Percentiles rank a stretch among this genome's conserved stretches.
phyloP scores from a whole-genome alignment of 2,888 invertebrate species.

The Lamellibrachia columna region DNA sequence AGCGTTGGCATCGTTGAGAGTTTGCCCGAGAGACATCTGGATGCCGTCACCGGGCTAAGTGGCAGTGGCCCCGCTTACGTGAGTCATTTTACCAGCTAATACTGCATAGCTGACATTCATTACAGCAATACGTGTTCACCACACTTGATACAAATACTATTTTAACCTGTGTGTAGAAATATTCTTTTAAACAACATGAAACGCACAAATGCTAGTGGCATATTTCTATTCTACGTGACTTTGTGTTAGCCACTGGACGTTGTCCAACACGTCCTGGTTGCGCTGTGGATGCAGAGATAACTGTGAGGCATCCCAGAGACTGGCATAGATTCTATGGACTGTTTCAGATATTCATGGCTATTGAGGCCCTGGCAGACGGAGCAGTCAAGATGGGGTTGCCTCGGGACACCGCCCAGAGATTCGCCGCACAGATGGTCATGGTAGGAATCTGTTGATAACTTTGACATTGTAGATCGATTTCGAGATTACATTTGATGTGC shows the following conservation, averaged over 20 bases:
- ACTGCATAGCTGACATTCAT: background rate
- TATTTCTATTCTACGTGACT: no score
- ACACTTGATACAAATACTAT: no score
- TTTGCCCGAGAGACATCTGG: constrained; percentile 82
- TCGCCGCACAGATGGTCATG: constrained; percentile 43
- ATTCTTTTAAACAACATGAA: no score
- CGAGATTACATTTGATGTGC: no score
- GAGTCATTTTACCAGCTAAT: constrained; percentile 41
- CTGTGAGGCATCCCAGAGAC: background rate
- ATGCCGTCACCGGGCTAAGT: constrained; percentile 81
- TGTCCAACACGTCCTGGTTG: no score
- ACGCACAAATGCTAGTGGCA: no score
- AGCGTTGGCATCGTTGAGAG: constrained; percentile 83
- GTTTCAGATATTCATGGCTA: constrained; percentile 75
- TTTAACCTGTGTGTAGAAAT: no score
- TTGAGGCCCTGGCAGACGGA: constrained; percentile 94
- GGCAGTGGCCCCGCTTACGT: constrained; percentile 95
- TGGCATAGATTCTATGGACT: background rate
- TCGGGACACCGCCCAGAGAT: constrained; percentile 77
- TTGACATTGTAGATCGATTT: no score
- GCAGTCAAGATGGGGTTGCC: constrained; percentile 95
- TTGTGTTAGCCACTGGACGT: no score
- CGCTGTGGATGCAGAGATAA: no score
- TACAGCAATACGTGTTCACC: no score
- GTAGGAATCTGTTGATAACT: constrained; percentile 28